These are phyloP conservation scores for Mya arenaria DNA, from an alignment of 1,140 invertebrate species.

Conservation along the genomic window DNA sequence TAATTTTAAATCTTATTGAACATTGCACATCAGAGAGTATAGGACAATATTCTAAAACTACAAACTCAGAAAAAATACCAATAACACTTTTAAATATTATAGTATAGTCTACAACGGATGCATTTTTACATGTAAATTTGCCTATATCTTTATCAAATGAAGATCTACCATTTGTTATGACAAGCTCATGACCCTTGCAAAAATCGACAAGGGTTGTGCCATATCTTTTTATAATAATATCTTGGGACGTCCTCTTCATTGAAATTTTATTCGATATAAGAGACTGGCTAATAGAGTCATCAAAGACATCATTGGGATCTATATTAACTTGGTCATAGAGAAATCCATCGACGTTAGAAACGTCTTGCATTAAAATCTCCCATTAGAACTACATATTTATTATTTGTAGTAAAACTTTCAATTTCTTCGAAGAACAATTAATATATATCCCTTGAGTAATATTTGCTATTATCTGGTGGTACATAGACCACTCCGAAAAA, in stretches of 20 bases:
- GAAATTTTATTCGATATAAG: not conserved
- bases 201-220: not conserved
- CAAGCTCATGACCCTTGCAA: not conserved
- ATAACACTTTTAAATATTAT: not conserved
- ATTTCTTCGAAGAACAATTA: not conserved
- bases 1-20: too few species aligned
- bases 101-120: not conserved
- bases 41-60: not conserved
- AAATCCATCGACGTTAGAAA: not conserved
- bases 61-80: not conserved
- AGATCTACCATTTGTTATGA: not conserved
- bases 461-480: slow-evolving; percentile 9
- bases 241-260: not conserved
- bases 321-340: not conserved
- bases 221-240: not conserved
- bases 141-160: not conserved
- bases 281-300: not conserved
- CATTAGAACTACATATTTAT: not conserved
- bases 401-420: not conserved
- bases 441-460: not conserved
- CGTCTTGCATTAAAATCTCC: not conserved
- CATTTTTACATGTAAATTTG: not conserved
- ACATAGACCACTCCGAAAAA: slow-evolving; percentile 6
- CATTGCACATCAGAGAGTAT: not conserved
- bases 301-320: not conserved